phyloP scores from a whole-genome alignment of 2,888 invertebrate species.

The Sussaba pulchella region DNA sequence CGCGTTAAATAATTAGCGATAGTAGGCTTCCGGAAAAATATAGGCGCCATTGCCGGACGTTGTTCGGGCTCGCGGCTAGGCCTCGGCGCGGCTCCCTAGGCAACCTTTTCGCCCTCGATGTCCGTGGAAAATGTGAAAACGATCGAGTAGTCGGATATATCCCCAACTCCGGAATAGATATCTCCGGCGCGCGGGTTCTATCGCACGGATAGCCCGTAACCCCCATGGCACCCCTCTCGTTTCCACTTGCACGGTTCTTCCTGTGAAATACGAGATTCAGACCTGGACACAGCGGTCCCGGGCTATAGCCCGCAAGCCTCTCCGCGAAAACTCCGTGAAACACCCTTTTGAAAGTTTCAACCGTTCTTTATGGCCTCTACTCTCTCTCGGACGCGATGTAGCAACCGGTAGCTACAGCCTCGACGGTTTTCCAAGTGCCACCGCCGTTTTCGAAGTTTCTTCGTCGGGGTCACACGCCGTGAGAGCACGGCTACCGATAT shows the following conservation, averaged over 20 bases:
- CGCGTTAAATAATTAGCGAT: conserved; percentile 19
- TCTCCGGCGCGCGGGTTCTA: background rate
- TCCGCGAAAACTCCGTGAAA: conserved; percentile 56
- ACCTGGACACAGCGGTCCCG: conserved; percentile 63
- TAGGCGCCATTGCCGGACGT: background rate
- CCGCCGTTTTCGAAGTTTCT: conserved; percentile 33
- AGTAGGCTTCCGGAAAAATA: background rate
- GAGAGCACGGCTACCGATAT: conserved; percentile 17
- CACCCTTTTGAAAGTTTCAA: conserved; percentile 66
- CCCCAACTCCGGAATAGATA: conserved; percentile 26
- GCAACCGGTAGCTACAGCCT: conserved; percentile 45
- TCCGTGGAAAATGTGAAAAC: conserved; percentile 27
- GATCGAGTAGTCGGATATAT: conserved; percentile 43
- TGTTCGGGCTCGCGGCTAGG: background rate
- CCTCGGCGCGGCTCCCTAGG: background rate
- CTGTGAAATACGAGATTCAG: conserved; percentile 65
- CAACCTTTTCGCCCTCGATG: conserved; percentile 5
- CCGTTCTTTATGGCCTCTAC: conserved; percentile 65
- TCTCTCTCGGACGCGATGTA: conserved; percentile 14
- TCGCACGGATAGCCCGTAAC: too few relatives aligned
- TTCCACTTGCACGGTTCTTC: conserved; percentile 42
- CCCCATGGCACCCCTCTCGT: conserved; percentile 8
- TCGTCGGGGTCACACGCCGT: conserved; percentile 32
- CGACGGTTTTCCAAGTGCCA: conserved; percentile 21
- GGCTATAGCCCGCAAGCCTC: conserved; percentile 58